Evolutionary conservation across 1,140 invertebrate genomes (phyloP), one percentile per base, ranked within the genome.

Genomic region (Chrysoperla carnea): DNA sequence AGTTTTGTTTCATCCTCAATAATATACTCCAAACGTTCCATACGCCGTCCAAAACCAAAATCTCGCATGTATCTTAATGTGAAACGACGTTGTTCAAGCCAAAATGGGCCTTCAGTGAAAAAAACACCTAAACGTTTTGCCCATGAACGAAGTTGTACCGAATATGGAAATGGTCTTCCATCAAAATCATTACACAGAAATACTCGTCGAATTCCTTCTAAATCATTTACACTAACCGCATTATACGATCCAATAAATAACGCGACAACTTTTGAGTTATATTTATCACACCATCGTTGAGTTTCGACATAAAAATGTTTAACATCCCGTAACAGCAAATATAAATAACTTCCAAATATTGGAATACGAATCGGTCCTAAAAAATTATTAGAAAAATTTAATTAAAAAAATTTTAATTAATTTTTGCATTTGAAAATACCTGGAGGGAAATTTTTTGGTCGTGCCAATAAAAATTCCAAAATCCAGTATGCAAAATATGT

Each of bases 81-180:
- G 46, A 82, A 84, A 40, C 78, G 67, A 29, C 80, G 64, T 49
- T 84, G 79, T 35, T 80, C 70, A 42, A 72, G 68, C 81, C 82
- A 86, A 9, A 69, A 57, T 12, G 60, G 52, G 4, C 75, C 76
- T 27, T 78, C 75, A 12, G 68, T 69, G 46, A 80, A 77, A 52
- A 79, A 76, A 28, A 80, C 67, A 7, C 77, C 76, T 79, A 46
- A 23, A 2, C 17, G 17, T 23, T 23, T 23, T 23, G 17, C 17
- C 17, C 17, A 23, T 23, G 17, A 23, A 3, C 17, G 17, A 23
- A 23, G 17, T 23, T 23, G 17, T 23, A 23, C 17, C 2, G 17
- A 23, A 23, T 23, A 23, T 23, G 17, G 17, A 23, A 23, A 23
- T 6, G 58, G 33, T 45, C 67, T 53, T 15, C 66, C 67, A 48